Percentiles rank a stretch among this genome's conserved stretches.
Evolutionary conservation across 1,140 invertebrate genomes (phyloP).

Genomic region (Cylas formicarius): DNA sequence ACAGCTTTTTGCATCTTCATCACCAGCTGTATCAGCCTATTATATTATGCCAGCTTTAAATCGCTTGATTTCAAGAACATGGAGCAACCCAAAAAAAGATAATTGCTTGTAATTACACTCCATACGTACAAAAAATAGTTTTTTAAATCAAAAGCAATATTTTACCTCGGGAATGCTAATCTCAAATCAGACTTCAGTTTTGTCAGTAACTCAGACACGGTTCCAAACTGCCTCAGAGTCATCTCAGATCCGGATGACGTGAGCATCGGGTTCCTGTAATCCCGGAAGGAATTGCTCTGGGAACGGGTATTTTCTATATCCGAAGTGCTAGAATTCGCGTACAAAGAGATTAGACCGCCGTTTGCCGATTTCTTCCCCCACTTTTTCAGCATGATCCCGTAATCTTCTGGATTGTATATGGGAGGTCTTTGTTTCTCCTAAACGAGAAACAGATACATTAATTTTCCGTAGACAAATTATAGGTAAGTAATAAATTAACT

Average conservation of each 20-base stretch:
- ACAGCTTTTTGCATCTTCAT: too few relatives aligned
- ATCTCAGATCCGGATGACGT: constrained; percentile 64
- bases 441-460: constrained; percentile 1
- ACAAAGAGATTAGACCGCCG: constrained; percentile 26
- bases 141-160: neutral
- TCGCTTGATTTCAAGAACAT: neutral
- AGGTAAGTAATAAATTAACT: too few relatives aligned
- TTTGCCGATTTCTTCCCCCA: constrained; percentile 58
- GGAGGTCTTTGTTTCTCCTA: constrained; percentile 77
- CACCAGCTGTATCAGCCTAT: too few relatives aligned
- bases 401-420: constrained; percentile 80
- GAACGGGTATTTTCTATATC: constrained; percentile 28
- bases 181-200: constrained; percentile 79
- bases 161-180: constrained; percentile 78
- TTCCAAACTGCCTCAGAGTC: constrained; percentile 77
- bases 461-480: neutral
- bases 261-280: constrained; percentile 47
- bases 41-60: too few relatives aligned
- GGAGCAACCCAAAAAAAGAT: neutral
- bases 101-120: too few relatives aligned
- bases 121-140: too few relatives aligned
- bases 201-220: constrained; percentile 78
- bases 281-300: constrained; percentile 31
- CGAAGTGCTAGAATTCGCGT: constrained; percentile 24
- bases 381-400: constrained; percentile 66